phyloP scores from a whole-genome alignment of 2,113 vertebrate species.

The Gymnarchus niloticus region DNA sequence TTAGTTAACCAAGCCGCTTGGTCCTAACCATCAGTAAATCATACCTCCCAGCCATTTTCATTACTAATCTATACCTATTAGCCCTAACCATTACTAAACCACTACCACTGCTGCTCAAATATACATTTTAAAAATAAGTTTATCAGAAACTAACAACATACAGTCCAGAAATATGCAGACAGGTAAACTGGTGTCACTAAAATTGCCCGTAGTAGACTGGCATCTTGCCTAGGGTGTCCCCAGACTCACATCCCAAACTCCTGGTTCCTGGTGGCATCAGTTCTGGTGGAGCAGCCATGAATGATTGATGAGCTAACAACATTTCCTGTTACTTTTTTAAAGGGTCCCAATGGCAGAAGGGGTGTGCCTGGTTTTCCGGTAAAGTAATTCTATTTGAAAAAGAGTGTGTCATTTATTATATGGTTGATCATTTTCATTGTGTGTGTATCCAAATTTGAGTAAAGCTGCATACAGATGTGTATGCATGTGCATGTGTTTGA shows the following conservation, averaged over 20 bases:
- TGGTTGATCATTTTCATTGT: not conserved
- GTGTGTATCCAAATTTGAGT: not conserved
- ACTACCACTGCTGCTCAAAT: too few relatives aligned
- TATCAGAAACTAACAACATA: not conserved
- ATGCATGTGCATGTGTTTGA: not conserved
- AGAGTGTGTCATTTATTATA: too few relatives aligned
- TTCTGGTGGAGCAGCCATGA: not conserved
- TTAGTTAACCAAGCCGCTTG: not conserved
- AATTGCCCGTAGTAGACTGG: not conserved
- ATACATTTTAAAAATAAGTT: not conserved
- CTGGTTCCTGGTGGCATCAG: not conserved
- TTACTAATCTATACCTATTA: not conserved
- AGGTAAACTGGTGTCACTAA: not conserved
- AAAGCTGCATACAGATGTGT: not conserved
- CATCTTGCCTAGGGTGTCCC: not conserved
- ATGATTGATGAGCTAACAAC: not conserved
- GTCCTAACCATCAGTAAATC: too few relatives aligned
- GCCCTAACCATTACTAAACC: too few relatives aligned
- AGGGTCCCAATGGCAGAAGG: conserved; percentile 55
- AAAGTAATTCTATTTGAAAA: not conserved
- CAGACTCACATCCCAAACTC: too few relatives aligned
- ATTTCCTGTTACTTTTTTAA: conserved; percentile 16
- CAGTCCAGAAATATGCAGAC: not conserved
- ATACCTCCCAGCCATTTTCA: not conserved
- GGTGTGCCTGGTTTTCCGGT: conserved; percentile 47